Base-by-base conservation (phyloP, 1,140 invertebrate genomes). In the Melipona quadrifasciata region DNA sequence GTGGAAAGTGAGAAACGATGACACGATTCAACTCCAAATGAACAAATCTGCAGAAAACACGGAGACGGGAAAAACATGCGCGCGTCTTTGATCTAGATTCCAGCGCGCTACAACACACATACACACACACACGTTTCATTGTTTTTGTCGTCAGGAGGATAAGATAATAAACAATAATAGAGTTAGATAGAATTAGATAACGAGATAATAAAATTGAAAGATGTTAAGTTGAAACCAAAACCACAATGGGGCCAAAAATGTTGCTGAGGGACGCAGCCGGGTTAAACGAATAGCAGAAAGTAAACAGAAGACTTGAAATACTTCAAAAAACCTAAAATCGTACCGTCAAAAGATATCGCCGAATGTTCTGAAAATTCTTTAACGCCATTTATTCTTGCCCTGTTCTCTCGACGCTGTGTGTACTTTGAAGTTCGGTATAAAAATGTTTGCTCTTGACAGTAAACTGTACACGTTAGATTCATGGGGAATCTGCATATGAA, bases 151-250 rank as follows among this genome's bases (percentile, higher is more conserved):
- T 21, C 4, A 0, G n/a, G 16, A 31, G 39, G 55, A 76, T 64
- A 51, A 39, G 82, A 87, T 68, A 74, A 70, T 75, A 80, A 76
- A 14, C 53, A n/a, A n/a, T n/a, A n/a, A n/a, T n/a, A n/a, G n/a
- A n/a, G n/a, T n/a, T n/a, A n/a, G n/a, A n/a, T n/a, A n/a, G n/a
- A n/a, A n/a, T n/a, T n/a, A n/a, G n/a, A n/a, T n/a, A n/a, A n/a
- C n/a, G n/a, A n/a, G n/a, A n/a, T n/a, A n/a, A n/a, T n/a, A n/a
- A 47, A 47, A 47, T 47, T 47, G 39, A 47, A 47, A 47, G 39
- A 47, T 47, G 39, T 47, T 47, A 47, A 6, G 39, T 47, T 47
- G 39, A 47, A 47, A 47, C 39, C 6, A 47, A 47, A 39, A 39
- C 39, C 39, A 39, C 39, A 8, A 47, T 8, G 8, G 8, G 6